Percentiles rank a stretch among this genome's conserved stretches.
Conservation (phyloP, 2,888 invertebrate species). For the Cerastis leucographa region DNA sequence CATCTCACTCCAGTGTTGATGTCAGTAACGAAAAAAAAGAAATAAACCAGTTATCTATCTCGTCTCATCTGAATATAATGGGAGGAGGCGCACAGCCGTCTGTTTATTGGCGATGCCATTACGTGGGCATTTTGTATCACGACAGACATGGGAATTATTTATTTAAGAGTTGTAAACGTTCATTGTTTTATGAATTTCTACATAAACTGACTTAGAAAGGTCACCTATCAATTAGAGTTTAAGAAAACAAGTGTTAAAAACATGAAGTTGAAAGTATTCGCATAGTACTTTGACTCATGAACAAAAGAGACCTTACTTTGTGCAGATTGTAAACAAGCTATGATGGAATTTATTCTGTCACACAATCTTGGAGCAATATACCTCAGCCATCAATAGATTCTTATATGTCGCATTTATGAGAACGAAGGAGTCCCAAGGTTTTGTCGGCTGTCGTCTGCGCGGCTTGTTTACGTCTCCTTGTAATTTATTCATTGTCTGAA, state of each 20-base stretch:
- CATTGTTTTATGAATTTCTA: slow-evolving; percentile 62
- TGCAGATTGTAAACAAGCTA: slow-evolving; percentile 42
- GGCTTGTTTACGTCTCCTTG: slow-evolving; percentile 68
- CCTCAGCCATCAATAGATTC: slow-evolving; percentile 73
- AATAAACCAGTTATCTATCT: slow-evolving; percentile 72
- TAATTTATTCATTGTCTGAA: slow-evolving; percentile 54
- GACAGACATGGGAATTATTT: slow-evolving; percentile 66
- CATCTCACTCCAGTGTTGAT: slow-evolving; percentile 73
- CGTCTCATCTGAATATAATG: slow-evolving; percentile 88
- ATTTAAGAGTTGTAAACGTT: slow-evolving; percentile 61
- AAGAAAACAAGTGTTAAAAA: slow-evolving; percentile 43
- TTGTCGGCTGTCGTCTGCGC: slow-evolving; percentile 65
- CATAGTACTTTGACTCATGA: slow-evolving; percentile 29
- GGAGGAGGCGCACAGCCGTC: slow-evolving; percentile 79
- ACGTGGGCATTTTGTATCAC: slow-evolving; percentile 78
- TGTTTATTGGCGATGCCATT: slow-evolving; percentile 79
- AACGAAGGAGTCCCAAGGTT: slow-evolving; percentile 70
- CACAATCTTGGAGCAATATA: slow-evolving; percentile 53
- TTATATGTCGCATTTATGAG: slow-evolving; percentile 69
- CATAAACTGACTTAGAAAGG: slow-evolving; percentile 51
- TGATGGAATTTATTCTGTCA: slow-evolving; percentile 41
- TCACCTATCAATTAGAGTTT: slow-evolving; percentile 34
- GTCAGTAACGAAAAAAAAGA: slow-evolving; percentile 65
- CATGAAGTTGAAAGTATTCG: slow-evolving; percentile 32
- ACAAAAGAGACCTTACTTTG: slow-evolving; percentile 24